Conservation (phyloP, 2,888 invertebrate genomes). For the Synanthedon tipuliformis region DNA sequence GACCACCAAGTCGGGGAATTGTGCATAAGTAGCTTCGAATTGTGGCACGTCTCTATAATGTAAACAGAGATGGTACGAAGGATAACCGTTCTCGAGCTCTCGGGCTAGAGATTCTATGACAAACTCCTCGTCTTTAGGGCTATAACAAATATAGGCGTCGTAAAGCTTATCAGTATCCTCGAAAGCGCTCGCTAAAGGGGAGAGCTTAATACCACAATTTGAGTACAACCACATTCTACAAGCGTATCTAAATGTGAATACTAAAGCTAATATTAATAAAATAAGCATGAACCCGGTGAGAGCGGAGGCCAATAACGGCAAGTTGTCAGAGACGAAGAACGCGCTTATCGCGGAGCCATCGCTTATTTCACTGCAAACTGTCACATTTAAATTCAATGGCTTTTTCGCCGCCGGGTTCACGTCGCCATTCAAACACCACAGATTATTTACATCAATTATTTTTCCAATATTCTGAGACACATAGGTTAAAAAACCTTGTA, state of each 20-base stretch:
- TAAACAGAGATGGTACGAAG: slow-evolving; percentile 85
- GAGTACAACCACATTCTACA: slow-evolving; percentile 90
- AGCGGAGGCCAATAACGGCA: slow-evolving; percentile 84
- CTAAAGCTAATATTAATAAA: slow-evolving; percentile 80
- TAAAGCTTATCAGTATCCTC: slow-evolving; percentile 89
- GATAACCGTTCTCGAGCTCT: slow-evolving; percentile 84
- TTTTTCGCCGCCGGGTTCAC: slow-evolving; percentile 76
- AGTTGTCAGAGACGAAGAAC: slow-evolving; percentile 84
- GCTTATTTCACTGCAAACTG: slow-evolving; percentile 86
- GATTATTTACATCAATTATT: slow-evolving; percentile 78
- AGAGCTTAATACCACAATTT: slow-evolving; percentile 86
- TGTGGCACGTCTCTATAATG: slow-evolving; percentile 88
- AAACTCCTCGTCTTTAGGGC: slow-evolving; percentile 91
- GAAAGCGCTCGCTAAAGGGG: slow-evolving; percentile 76
- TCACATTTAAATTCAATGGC: slow-evolving; percentile 84
- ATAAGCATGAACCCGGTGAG: slow-evolving; percentile 82
- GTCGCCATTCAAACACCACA: slow-evolving; percentile 82
- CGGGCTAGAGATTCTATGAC: slow-evolving; percentile 87
- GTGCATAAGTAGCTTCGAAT: slow-evolving; percentile 76
- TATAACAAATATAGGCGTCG: slow-evolving; percentile 94
- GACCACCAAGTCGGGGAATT: slow-evolving; percentile 80
- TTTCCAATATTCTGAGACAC: slow-evolving; percentile 83
- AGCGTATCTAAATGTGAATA: slow-evolving; percentile 88
- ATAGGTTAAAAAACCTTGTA: slow-evolving; percentile 85
- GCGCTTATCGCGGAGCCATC: slow-evolving; percentile 84